Evolutionary conservation across 2,797 vertebrate species (phyloP), one percentile per base, ranked within the genome.

Genomic region (Carapus acus): DNA sequence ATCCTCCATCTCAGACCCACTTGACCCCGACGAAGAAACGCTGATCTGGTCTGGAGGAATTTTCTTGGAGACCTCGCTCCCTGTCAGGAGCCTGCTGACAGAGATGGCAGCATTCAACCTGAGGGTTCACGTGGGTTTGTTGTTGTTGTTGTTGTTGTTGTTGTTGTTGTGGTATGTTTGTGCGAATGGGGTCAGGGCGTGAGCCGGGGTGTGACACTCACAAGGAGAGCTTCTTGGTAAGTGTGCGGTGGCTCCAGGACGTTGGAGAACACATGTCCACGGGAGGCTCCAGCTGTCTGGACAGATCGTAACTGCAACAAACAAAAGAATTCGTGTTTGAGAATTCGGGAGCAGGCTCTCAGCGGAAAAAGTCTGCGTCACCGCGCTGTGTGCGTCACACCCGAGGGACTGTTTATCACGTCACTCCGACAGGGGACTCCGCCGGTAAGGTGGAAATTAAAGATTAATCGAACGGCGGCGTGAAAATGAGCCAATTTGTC

Each of bases 161-260:
- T n/a, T n/a, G n/a, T n/a, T n/a, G n/a, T n/a, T n/a, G n/a, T n/a
- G n/a, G n/a, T n/a, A n/a, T n/a, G n/a, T n/a, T n/a, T n/a, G n/a
- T n/a, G n/a, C n/a, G n/a, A 58, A 60, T 47, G 40, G 23, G 2
- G 1, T 38, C 61, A 36, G 42, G 17, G 62, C 58, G 72, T 38
- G 2, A 15, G 31, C 23, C 2, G 3, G 3, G 14, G 40, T 7
- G 2, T 2, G 20, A 58, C 4, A 76, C 90, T 88, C 85, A 93
- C 91, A 74, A 87, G 36, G 89, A 88, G 22, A 93, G 88, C 33
- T 91, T 89, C 79, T 91, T 91, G 6, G 85, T 79, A 51, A 93
- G 81, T 2, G 83, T 86, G 18, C 87, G 82, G 21, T 85, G 86
- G 61, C 84, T 78, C 19, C 76, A 76, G 4, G 86, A 71, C 2